Conservation (phyloP, 2,797 vertebrate genomes). For the Diplodus sargus region DNA sequence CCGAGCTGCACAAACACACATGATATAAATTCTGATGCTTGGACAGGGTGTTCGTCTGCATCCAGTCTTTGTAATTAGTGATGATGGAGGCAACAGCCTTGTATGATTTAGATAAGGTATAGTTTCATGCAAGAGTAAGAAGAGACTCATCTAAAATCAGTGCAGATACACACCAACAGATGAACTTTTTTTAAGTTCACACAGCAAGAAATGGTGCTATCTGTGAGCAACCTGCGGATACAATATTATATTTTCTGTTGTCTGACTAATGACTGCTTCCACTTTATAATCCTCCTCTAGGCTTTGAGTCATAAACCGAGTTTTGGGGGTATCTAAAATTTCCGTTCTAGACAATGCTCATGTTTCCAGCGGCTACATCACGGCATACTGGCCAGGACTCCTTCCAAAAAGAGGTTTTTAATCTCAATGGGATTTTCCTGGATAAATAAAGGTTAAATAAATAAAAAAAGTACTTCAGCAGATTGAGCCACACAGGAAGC, state of each 20-base stretch:
- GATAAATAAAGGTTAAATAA: too few species aligned
- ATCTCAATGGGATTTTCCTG: too few species aligned
- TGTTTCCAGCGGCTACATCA: too few species aligned
- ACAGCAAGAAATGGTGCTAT: not conserved
- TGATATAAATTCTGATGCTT: not conserved
- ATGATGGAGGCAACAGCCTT: not conserved
- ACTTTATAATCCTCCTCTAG: not conserved
- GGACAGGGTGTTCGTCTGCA: not conserved
- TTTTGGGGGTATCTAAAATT: too few species aligned
- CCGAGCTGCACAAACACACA: not conserved
- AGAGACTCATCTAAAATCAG: not conserved
- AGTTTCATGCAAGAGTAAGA: not conserved
- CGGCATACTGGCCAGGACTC: too few species aligned
- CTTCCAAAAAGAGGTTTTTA: too few species aligned
- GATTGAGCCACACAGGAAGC: too few species aligned
- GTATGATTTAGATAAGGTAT: not conserved
- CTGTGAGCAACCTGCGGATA: not conserved
- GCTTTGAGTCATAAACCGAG: too few species aligned
- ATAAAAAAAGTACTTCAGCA: too few species aligned
- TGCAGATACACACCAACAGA: not conserved
- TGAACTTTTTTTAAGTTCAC: conserved; percentile 3
- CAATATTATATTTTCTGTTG: not conserved
- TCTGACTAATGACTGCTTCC: not conserved
- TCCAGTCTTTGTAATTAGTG: not conserved
- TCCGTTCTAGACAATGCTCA: too few species aligned